These are phyloP conservation scores for Buathra laborator DNA, from an alignment of 2,888 invertebrate species.

Conservation along the genomic window DNA sequence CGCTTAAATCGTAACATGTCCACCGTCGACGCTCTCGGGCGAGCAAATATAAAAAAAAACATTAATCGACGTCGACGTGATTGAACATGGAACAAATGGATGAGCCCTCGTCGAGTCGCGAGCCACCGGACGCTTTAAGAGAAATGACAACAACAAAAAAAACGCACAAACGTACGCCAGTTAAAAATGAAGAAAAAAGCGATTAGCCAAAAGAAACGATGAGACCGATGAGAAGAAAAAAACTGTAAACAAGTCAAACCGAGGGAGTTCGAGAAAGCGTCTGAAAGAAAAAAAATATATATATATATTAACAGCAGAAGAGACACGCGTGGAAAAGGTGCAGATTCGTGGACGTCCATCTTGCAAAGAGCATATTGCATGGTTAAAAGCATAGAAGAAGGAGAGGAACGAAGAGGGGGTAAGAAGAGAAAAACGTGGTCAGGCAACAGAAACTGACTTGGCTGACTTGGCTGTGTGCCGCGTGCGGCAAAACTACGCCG, in stretches of 20 bases:
- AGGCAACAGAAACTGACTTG: conserved; percentile 63
- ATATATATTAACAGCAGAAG: conserved; percentile 16
- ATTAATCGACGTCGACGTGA: conserved; percentile 58
- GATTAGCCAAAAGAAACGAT: conserved; percentile 3
- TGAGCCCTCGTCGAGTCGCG: conserved; percentile 14
- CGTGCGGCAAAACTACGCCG: conserved; percentile 64
- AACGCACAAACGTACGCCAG: neutral
- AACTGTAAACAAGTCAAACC: conserved; percentile 14
- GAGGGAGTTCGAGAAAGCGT: conserved; percentile 37
- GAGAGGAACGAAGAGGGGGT: neutral
- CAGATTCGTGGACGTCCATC: conserved; percentile 54
- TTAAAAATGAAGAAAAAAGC: conserved; percentile 18
- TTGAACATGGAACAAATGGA: conserved; percentile 57
- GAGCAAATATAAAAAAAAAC: conserved; percentile 56
- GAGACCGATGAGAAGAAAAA: neutral
- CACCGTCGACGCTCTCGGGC: conserved; percentile 12
- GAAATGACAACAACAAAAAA: conserved; percentile 6
- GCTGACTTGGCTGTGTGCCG: conserved; percentile 44
- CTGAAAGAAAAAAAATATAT: conserved; percentile 7
- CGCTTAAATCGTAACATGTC: neutral
- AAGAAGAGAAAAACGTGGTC: conserved; percentile 59
- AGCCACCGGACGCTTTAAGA: conserved; percentile 13
- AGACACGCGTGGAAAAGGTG: conserved; percentile 47
- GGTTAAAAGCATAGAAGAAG: conserved; percentile 38
- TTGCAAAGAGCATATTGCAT: conserved; percentile 14